phyloP scores from a whole-genome alignment of 2,797 vertebrate genomes.

The Podarcis lilfordi region DNA sequence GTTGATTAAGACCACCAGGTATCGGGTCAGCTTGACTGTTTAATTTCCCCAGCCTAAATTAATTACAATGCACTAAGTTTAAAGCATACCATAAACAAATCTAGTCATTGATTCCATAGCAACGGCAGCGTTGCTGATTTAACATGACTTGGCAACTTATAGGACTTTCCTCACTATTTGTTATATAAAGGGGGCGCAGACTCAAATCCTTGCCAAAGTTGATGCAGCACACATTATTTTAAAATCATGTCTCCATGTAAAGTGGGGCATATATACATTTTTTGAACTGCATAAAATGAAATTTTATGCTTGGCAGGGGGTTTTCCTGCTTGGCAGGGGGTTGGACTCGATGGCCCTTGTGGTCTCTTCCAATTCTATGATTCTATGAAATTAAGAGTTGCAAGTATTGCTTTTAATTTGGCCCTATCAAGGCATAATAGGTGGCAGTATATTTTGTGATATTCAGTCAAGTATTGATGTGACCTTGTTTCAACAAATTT shows the following conservation, averaged over 20 bases:
- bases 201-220: constrained; percentile 7
- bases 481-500: background rate
- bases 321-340: too few relatives aligned
- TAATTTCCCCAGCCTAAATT: constrained; percentile 56
- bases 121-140: constrained; percentile 41
- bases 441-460: background rate
- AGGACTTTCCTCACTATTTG: background rate
- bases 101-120: constrained; percentile 51
- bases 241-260: constrained; percentile 8
- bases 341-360: too few relatives aligned
- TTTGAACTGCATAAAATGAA: background rate
- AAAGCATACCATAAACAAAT: constrained; percentile 62
- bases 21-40: constrained; percentile 69
- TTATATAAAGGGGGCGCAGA: too few relatives aligned
- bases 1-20: constrained; percentile 70
- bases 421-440: constrained; percentile 9
- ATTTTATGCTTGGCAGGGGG: background rate
- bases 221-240: constrained; percentile 1
- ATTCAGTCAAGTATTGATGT: background rate
- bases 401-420: constrained; percentile 20
- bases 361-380: too few relatives aligned
- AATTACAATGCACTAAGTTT: constrained; percentile 63
- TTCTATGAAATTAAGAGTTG: background rate
- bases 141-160: constrained; percentile 38
- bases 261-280: constrained; percentile 1